Evolutionary conservation across 2,797 vertebrate genomes (phyloP).

Genomic region (Pangasius mekongensis): DNA sequence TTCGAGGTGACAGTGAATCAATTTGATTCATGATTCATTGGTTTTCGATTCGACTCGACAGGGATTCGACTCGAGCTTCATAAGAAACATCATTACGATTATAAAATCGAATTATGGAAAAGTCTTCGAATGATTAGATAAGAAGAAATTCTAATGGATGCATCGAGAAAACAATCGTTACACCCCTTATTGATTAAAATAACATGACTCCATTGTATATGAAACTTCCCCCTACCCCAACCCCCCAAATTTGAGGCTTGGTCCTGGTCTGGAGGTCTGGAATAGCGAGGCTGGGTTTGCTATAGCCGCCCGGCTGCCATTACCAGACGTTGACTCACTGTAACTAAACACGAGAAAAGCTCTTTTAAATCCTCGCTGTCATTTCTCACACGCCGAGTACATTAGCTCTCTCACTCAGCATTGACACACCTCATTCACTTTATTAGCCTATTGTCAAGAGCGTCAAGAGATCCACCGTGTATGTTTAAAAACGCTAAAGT

Average conservation of each 20-base stretch:
- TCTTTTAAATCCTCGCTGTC: conserved; percentile 21
- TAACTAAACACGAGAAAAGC: conserved; percentile 23
- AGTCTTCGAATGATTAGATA: neutral
- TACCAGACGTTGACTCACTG: conserved; percentile 46
- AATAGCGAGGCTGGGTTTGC: conserved; percentile 5
- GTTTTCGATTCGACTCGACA: neutral
- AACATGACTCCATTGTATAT: neutral
- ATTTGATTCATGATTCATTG: neutral
- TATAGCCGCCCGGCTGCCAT: conserved; percentile 15
- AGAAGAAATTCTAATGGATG: neutral
- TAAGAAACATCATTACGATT: neutral
- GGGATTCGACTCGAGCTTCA: neutral
- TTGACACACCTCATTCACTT: neutral
- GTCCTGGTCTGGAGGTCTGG: neutral
- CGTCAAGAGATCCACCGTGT: neutral
- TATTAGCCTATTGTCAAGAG: neutral
- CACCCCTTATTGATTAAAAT: neutral
- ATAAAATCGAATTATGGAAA: neutral
- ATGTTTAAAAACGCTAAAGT: neutral
- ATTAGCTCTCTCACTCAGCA: neutral
- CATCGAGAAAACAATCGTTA: neutral
- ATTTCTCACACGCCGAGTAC: conserved; percentile 3
- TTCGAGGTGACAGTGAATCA: neutral
- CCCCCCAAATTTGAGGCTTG: no score
- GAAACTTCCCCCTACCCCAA: neutral